Percentiles rank a stretch among this genome's conserved stretches.
phyloP scores from a whole-genome alignment of 2,797 vertebrate genomes.

The Anguilla megastoma region DNA sequence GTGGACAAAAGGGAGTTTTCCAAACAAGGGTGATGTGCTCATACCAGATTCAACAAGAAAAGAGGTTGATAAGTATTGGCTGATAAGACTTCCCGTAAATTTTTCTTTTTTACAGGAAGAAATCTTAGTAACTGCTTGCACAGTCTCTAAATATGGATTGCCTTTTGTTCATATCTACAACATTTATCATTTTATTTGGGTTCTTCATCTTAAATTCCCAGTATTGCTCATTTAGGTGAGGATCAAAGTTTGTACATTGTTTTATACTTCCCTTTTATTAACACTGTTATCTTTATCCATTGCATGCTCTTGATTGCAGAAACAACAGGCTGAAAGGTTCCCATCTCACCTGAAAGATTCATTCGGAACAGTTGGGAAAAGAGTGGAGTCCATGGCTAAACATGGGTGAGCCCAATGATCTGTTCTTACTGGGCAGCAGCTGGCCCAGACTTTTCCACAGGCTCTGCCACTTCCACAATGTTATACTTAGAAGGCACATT shows the following conservation, averaged over 20 bases:
- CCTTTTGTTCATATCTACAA: not conserved
- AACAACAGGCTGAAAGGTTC: not conserved
- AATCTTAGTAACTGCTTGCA: not conserved
- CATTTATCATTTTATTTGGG: not conserved
- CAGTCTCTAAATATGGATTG: not conserved
- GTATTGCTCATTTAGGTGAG: not conserved
- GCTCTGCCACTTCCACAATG: conserved; percentile 50
- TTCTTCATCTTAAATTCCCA: not conserved
- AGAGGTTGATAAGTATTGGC: not conserved
- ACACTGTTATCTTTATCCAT: not conserved
- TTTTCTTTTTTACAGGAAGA: not conserved
- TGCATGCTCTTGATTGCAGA: not conserved
- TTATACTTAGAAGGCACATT: conserved; percentile 60
- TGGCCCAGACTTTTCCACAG: conserved; percentile 44
- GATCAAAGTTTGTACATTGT: not conserved
- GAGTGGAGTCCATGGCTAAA: not conserved
- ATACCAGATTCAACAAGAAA: not conserved
- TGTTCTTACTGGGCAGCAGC: conserved; percentile 25
- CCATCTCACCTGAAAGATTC: not conserved
- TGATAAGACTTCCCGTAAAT: not conserved
- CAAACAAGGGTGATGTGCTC: not conserved
- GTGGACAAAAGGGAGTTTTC: not conserved
- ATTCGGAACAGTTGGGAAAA: not conserved
- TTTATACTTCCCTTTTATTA: not conserved
- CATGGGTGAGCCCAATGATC: not conserved